A percentile compares a stretch with the other conserved stretches of the same genome.
Conservation (phyloP, 2,888 invertebrate species). For the Elysia crispata region DNA sequence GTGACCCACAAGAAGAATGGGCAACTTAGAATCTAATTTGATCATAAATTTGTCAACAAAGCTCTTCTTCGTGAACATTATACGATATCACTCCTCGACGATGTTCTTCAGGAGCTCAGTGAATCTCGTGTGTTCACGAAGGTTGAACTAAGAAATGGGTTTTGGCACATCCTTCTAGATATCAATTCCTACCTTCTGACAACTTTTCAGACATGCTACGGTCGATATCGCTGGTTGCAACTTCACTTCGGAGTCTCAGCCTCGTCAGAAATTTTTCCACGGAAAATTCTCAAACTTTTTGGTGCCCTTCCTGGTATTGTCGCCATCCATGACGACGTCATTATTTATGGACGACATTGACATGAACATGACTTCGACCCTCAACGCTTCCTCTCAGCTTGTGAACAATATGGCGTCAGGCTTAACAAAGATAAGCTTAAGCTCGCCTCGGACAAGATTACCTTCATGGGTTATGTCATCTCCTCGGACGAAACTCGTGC, state of each 20-base stretch:
- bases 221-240: slow-evolving; percentile 53
- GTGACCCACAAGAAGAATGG: slow-evolving; percentile 41
- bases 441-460: slow-evolving; percentile 31
- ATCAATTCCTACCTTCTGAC: slow-evolving; percentile 52
- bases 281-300: slow-evolving; percentile 43
- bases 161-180: slow-evolving; percentile 54
- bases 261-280: slow-evolving; percentile 55
- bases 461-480: slow-evolving; percentile 52
- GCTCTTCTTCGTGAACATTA: slow-evolving; percentile 51
- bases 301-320: slow-evolving; percentile 44
- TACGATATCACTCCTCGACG: slow-evolving; percentile 52
- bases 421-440: slow-evolving; percentile 50
- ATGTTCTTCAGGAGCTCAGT: slow-evolving; percentile 51
- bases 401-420: slow-evolving; percentile 47
- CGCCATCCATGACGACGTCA: slow-evolving; percentile 52
- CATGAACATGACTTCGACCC: slow-evolving; percentile 51
- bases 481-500: slow-evolving; percentile 48
- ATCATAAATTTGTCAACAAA: slow-evolving; percentile 51
- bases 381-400: slow-evolving; percentile 46
- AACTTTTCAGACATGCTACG: slow-evolving; percentile 49
- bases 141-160: slow-evolving; percentile 50
- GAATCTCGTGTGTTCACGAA: slow-evolving; percentile 52
- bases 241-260: slow-evolving; percentile 53
- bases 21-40: slow-evolving; percentile 51
- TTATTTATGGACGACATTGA: slow-evolving; percentile 47